A percentile compares a stretch with the other conserved stretches of the same genome.
phyloP scores from a whole-genome alignment of 2,113 vertebrate genomes.

The Corythaeola cristata region DNA sequence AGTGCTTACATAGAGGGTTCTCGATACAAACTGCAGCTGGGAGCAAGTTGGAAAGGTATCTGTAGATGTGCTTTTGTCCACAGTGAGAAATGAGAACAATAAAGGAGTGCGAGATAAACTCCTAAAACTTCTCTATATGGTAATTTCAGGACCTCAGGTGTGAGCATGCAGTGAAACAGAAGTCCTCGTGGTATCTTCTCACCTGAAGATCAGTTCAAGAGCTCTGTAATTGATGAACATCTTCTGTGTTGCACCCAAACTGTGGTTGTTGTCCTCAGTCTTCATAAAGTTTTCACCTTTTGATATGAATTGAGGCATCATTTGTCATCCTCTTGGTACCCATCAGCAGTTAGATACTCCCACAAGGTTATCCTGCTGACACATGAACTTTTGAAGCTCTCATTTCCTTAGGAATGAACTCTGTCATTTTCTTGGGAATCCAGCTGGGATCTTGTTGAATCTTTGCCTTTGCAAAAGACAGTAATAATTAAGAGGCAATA shows the following conservation, averaged over 20 bases:
- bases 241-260: not conserved
- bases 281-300: not conserved
- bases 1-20: not conserved
- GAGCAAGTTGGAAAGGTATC: not conserved
- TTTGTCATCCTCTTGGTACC: not conserved
- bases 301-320: not conserved
- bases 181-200: not conserved
- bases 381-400: not conserved
- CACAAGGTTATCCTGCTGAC: not conserved
- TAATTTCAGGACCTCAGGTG: not conserved
- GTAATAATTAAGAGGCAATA: not conserved
- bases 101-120: not conserved
- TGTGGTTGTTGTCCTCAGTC: not conserved
- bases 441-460: not conserved
- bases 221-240: not conserved
- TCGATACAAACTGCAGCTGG: not conserved
- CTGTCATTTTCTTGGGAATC: not conserved
- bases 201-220: not conserved
- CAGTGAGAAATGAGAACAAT: not conserved
- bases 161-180: not conserved
- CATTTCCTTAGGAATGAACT: not conserved
- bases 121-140: not conserved
- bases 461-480: not conserved
- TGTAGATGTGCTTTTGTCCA: not conserved
- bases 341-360: not conserved